Percentiles rank a stretch among this genome's conserved stretches.
These are phyloP conservation scores for Drosophila anomalata DNA, from an alignment of 2,888 invertebrate genomes.

Conservation along the genomic window DNA sequence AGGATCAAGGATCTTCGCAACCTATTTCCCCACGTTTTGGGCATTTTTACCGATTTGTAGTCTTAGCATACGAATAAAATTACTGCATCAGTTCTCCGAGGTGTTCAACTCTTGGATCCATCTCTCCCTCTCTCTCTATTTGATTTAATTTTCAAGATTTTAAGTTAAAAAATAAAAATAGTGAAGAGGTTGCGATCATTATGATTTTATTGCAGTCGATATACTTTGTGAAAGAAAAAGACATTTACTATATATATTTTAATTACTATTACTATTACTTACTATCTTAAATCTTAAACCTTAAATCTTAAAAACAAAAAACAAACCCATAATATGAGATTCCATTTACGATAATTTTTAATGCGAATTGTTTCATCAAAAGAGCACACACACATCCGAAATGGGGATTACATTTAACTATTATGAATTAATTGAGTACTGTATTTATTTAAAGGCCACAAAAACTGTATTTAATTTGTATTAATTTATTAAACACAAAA, in stretches of 20 bases:
- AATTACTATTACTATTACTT: constrained; percentile 26
- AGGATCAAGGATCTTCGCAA: neutral
- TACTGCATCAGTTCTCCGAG: neutral
- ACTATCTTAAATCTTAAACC: neutral
- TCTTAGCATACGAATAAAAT: constrained; percentile 5
- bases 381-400: neutral
- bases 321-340: constrained; percentile 26
- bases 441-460: constrained; percentile 68
- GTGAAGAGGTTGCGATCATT: constrained; percentile 11
- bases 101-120: neutral
- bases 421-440: constrained; percentile 45
- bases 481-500: constrained; percentile 63
- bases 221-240: constrained; percentile 57
- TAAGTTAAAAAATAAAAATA: neutral
- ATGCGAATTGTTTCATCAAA: constrained; percentile 1
- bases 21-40: neutral
- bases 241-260: constrained; percentile 61
- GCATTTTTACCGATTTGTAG: constrained; percentile 3
- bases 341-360: constrained; percentile 32
- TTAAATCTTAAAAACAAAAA: no score
- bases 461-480: constrained; percentile 75
- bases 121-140: neutral
- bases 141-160: no score
- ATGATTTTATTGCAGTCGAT: constrained; percentile 27
- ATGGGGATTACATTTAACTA: constrained; percentile 3